A percentile compares a stretch with the other conserved stretches of the same genome.
Evolutionary conservation across 2,113 vertebrate species (phyloP).

Genomic region (Ciconia boyciana): DNA sequence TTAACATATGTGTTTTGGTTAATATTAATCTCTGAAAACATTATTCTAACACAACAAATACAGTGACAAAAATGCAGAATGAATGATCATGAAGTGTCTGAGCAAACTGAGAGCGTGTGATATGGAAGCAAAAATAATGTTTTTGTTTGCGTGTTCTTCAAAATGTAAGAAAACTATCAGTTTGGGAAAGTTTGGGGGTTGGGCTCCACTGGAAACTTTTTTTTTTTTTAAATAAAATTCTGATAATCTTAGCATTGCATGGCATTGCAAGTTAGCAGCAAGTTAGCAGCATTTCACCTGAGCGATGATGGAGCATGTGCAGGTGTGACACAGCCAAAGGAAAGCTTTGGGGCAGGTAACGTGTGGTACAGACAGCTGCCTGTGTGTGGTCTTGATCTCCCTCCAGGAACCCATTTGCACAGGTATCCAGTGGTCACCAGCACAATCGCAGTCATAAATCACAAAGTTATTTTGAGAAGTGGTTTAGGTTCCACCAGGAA

Average conservation of each 20-base stretch:
- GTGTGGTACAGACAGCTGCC: neutral
- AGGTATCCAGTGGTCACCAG: neutral
- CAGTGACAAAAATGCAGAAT: neutral
- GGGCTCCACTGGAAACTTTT: neutral
- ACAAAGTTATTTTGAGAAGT: neutral
- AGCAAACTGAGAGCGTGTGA: neutral
- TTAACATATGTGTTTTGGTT: neutral
- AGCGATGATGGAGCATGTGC: neutral
- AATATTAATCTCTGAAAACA: neutral
- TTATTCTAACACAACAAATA: neutral
- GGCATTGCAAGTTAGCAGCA: neutral
- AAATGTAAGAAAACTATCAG: neutral
- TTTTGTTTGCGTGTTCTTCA: neutral
- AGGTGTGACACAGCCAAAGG: neutral
- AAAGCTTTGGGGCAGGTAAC: neutral
- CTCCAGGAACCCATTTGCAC: neutral
- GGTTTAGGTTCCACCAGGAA: neutral
- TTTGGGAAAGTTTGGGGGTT: neutral
- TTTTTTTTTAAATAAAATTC: neutral
- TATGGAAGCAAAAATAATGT: neutral
- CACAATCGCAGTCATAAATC: neutral
- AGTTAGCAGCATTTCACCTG: neutral
- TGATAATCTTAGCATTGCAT: neutral
- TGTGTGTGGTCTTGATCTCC: neutral
- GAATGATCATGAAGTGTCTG: neutral